phyloP scores from a whole-genome alignment of 30 jellyfish, hydroid and myxozoan species.

The Pseudorhiza aurosa region DNA sequence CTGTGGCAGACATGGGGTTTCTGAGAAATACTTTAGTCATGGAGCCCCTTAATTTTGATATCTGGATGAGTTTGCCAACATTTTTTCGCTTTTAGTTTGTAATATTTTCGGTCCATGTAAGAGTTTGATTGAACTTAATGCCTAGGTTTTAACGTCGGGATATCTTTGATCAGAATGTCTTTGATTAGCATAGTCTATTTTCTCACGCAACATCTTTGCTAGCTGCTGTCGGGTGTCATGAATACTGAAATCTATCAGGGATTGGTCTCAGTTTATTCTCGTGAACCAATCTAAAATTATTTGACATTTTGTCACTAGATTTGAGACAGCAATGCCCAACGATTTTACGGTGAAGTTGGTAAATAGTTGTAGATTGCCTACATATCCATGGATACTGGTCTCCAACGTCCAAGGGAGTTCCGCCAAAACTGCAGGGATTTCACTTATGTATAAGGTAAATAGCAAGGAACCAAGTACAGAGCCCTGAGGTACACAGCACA shows the following conservation, averaged over 20 bases:
- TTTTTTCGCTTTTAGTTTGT: neutral
- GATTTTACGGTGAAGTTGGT: slow-evolving; percentile 24
- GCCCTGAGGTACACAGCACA: slow-evolving; percentile 8
- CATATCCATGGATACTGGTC: slow-evolving; percentile 35
- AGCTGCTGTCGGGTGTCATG: slow-evolving; percentile 25
- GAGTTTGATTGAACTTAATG: neutral
- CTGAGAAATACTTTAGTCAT: slow-evolving; percentile 9
- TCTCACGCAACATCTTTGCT: slow-evolving; percentile 11
- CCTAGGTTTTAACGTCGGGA: slow-evolving; percentile 8
- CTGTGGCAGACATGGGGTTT: neutral
- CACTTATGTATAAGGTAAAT: neutral
- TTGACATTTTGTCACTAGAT: slow-evolving; percentile 14
- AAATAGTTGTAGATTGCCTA: slow-evolving; percentile 11
- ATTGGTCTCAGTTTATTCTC: neutral
- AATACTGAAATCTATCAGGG: slow-evolving; percentile 26
- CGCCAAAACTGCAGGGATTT: slow-evolving; percentile 8
- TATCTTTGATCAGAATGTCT: slow-evolving; percentile 9
- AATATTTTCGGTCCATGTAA: neutral
- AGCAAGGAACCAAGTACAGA: slow-evolving; percentile 4
- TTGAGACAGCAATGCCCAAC: slow-evolving; percentile 9
- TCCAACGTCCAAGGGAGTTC: no score
- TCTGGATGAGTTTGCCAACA: slow-evolving; percentile 16
- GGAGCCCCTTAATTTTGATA: slow-evolving; percentile 5
- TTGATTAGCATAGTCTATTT: slow-evolving; percentile 14
- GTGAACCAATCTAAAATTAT: slow-evolving; percentile 13